A percentile compares a stretch with the other conserved stretches of the same genome.
Conservation (phyloP, 2,888 invertebrate species). For the Tridacna crocea region DNA sequence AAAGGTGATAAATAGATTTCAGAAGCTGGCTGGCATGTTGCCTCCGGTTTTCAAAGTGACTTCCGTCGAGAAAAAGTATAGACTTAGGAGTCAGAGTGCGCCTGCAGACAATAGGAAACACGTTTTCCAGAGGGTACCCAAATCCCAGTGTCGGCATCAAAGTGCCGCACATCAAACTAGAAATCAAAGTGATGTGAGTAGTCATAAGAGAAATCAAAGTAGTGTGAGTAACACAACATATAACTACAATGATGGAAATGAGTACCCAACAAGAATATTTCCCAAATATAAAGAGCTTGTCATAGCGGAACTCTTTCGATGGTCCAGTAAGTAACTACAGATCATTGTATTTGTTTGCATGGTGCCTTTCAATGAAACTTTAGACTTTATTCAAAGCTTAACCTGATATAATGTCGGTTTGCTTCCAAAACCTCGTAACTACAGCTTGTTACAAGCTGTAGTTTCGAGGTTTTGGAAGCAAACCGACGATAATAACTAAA, state of each 20-base stretch:
- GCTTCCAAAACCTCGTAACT: too few relatives aligned
- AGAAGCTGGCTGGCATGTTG: not conserved
- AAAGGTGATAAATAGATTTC: too few relatives aligned
- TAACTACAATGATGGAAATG: not conserved
- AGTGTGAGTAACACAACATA: not conserved
- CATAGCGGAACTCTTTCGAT: conserved; percentile 32
- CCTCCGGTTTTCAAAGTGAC: conserved; percentile 1
- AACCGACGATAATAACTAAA: too few relatives aligned
- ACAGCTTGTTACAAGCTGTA: too few relatives aligned
- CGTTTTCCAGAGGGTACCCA: not conserved
- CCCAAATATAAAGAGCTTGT: conserved; percentile 39
- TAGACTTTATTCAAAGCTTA: too few relatives aligned
- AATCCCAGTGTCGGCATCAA: not conserved
- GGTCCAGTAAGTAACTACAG: conserved; percentile 17
- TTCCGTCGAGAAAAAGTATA: not conserved
- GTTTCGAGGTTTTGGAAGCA: too few relatives aligned
- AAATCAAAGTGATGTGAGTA: not conserved
- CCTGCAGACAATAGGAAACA: not conserved
- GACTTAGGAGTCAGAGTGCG: conserved; percentile 7
- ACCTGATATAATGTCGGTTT: too few relatives aligned
- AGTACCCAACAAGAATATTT: conserved; percentile 40
- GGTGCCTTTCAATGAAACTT: not conserved
- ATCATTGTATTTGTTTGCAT: not conserved
- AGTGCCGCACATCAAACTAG: not conserved
- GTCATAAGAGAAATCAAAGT: not conserved